Percentiles rank a stretch among this genome's conserved stretches.
Conservation (phyloP, 2,888 invertebrate genomes). For the Orthosia gracilis region DNA sequence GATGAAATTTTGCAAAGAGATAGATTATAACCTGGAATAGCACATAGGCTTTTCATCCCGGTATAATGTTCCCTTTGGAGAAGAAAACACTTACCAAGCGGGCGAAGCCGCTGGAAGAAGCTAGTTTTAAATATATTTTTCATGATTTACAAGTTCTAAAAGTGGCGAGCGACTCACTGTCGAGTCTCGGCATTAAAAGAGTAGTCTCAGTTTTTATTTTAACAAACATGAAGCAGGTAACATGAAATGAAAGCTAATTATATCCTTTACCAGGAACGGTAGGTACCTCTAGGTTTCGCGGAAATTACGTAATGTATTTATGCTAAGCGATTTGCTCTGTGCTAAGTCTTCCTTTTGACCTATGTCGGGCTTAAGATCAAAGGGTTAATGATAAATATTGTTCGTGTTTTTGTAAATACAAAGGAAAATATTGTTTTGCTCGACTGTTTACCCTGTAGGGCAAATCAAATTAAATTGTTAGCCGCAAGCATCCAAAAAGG, state of each 20-base stretch:
- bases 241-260: slow-evolving; percentile 23
- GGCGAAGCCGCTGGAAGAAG: too few species aligned
- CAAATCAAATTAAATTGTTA: slow-evolving; percentile 6
- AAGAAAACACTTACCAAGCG: too few species aligned
- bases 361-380: slow-evolving; percentile 5
- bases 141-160: neutral
- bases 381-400: neutral
- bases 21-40: too few species aligned
- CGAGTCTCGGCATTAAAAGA: neutral
- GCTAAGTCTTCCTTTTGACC: slow-evolving; percentile 9
- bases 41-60: too few species aligned
- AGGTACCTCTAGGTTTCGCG: neutral
- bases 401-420: neutral
- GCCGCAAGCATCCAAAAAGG: neutral
- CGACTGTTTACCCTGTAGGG: neutral
- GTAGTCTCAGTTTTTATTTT: neutral
- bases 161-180: neutral
- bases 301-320: slow-evolving; percentile 1
- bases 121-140: neutral
- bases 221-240: neutral
- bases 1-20: too few species aligned
- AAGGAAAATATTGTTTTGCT: neutral
- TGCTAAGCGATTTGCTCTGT: slow-evolving; percentile 1
- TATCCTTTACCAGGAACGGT: neutral
- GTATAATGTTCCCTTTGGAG: too few species aligned